Evolutionary conservation across 2,797 vertebrate genomes (phyloP), one percentile per base, ranked within the genome.

Genomic region (Harpagifer antarcticus): DNA sequence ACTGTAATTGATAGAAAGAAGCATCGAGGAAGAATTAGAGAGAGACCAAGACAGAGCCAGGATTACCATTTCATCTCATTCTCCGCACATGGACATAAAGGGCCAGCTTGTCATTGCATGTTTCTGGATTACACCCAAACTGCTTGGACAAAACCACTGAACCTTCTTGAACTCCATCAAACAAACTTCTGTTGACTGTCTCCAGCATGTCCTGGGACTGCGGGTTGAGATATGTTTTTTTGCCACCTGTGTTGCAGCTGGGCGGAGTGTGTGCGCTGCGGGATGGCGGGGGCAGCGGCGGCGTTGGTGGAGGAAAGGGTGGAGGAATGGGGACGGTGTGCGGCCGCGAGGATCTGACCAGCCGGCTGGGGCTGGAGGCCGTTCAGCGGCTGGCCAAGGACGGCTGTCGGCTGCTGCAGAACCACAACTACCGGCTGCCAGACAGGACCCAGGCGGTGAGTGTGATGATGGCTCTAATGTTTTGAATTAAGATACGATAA

Each of bases 191-290:
- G 71, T 5, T 66, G 20, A 85, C 58, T 5, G 6, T 79, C 49
- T 69, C 54, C 56, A 84, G 81, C 93, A 99, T 99, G 97, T 97
- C 97, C 89, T 99, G 96, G 97, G 96, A 96, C 57, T 99, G 97
- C 68, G 97, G 98, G 77, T 94, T 99, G 93, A 99, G 96, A 94
- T 98, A 97, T 91, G 91, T 98, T 65, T 98, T 99, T 95, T 91
- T 98, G 91, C 96, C 98, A 91, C 96, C 96, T 90, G 95, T 93
- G 82, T 93, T 99, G 76, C 98, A 99, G 96, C 97, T 92, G 95
- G 96, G 88, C 69, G 96, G 93, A 11, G 94, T 97, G 88, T 99
- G 98, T 74, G 93, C 96, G 10, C 92, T 98, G 74, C 95, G 96
- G 49, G 95, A 78, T 0, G 57, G 81, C 5, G 50, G 83, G 1